Evolutionary conservation across 2,113 vertebrate species (phyloP).

Genomic region (Microtus ochrogaster): DNA sequence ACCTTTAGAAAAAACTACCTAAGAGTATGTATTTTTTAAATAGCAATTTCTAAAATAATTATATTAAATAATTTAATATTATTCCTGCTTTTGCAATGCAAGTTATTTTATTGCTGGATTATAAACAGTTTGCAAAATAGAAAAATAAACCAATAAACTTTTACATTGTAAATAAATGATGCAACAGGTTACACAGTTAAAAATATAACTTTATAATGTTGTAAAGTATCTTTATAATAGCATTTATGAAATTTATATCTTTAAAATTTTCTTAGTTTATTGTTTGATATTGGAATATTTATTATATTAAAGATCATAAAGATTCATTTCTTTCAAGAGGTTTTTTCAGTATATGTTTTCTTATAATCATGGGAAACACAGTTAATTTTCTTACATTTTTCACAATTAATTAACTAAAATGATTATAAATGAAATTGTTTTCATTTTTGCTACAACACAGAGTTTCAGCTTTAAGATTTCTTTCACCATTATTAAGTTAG

Average conservation of each 20-base stretch:
- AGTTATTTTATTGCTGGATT: background rate
- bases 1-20: background rate
- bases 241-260: background rate
- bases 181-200: background rate
- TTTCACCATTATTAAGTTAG: background rate
- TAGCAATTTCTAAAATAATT: background rate
- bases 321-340: background rate
- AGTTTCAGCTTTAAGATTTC: background rate
- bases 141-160: background rate
- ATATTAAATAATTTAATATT: conserved; percentile 47
- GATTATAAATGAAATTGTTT: background rate
- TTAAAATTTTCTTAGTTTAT: background rate
- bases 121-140: background rate
- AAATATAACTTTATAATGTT: background rate
- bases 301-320: too few relatives aligned
- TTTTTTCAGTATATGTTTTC: background rate
- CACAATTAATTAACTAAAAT: background rate
- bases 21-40: background rate
- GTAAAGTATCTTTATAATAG: too few relatives aligned
- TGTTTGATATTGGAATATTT: background rate
- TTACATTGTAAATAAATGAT: background rate
- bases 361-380: background rate
- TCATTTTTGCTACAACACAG: too few relatives aligned
- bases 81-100: background rate
- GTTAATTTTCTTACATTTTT: background rate